Base-by-base conservation (phyloP, 2,797 vertebrate genomes). In the Rhinogobio ventralis region DNA sequence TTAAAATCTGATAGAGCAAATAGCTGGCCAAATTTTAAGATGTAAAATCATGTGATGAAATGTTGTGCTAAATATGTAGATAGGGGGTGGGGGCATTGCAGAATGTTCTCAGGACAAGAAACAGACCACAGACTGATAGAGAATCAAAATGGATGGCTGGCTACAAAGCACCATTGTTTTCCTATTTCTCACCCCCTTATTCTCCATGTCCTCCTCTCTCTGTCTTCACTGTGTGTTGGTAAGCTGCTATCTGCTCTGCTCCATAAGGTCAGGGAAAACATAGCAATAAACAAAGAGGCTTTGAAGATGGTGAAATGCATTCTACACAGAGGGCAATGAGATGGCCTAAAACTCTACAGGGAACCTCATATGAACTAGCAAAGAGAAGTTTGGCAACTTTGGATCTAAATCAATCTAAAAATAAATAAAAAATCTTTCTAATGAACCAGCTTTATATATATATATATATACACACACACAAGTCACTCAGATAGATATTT, bases 131-230 rank as follows among this genome's bases (percentile, higher is more conserved):
- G 90, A 89, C 86, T 87, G 88, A 88, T 83, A 88, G 85, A 84
- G 86, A 91, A 80, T 85, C 83, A 90, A 91, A 92, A 92, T 91
- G 89, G 90, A 81, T 85, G 87, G 89, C 86, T 88, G 73, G 88
- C 86, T 90, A 94, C 93, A 95, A 94, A 93, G 94, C 91, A 86
- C 89, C 93, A 92, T 94, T 94, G 93, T 95, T 85, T 72, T 81
- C 74, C 30, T 89, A 81, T 86, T 87, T 89, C 72, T 8, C 36
- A 88, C 45, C 86, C 74, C 66, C 84, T 75, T 76, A 57, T 57
- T 76, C 28, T 79, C 81, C 80, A 45, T 81, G 57, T 89, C 28
- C 66, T 86, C 87, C 83, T 80, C 62, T 17, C 49, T 78, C 81
- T 75, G 69, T 73, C 23, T 87, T 15, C 87, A 87, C 81, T 78